Conservation (phyloP, 2,113 vertebrate species). For the Asarcornis scutulata region DNA sequence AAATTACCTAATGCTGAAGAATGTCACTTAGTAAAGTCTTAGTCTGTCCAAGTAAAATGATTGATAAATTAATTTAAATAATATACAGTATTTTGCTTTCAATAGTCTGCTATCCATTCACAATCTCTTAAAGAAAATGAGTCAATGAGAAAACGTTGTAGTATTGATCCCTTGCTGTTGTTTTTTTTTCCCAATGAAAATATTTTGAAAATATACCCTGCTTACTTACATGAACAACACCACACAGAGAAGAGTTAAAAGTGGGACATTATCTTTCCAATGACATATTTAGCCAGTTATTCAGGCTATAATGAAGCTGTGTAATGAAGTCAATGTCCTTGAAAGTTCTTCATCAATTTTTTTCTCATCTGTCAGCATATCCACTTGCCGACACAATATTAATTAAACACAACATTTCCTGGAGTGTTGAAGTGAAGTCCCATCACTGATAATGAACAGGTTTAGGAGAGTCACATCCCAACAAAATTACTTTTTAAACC, state of each 20-base stretch:
- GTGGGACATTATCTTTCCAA: conserved; percentile 62
- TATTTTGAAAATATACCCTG: not conserved
- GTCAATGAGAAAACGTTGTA: not conserved
- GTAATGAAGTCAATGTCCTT: conserved; percentile 93
- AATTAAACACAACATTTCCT: conserved; percentile 90
- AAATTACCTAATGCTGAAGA: not conserved
- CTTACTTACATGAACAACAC: not conserved
- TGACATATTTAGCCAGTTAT: conserved; percentile 83
- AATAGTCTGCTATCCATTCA: not conserved
- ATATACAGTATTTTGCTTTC: not conserved
- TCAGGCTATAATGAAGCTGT: conserved; percentile 84
- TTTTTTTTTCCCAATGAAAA: not conserved
- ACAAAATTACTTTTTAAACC: conserved; percentile 93
- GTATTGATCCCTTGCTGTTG: not conserved
- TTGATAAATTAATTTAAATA: not conserved
- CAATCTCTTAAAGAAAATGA: not conserved
- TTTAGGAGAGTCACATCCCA: conserved; percentile 88
- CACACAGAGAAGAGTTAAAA: not conserved
- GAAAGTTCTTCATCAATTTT: conserved; percentile 91
- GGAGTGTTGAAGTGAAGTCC: conserved; percentile 87
- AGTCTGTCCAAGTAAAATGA: not conserved
- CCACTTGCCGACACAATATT: conserved; percentile 84
- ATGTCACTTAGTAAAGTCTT: not conserved
- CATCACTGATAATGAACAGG: conserved; percentile 90
- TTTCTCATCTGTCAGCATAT: conserved; percentile 86